These are phyloP conservation scores for Dendrocopos noguchii DNA, from an alignment of 2,113 vertebrate genomes.

Conservation along the genomic window DNA sequence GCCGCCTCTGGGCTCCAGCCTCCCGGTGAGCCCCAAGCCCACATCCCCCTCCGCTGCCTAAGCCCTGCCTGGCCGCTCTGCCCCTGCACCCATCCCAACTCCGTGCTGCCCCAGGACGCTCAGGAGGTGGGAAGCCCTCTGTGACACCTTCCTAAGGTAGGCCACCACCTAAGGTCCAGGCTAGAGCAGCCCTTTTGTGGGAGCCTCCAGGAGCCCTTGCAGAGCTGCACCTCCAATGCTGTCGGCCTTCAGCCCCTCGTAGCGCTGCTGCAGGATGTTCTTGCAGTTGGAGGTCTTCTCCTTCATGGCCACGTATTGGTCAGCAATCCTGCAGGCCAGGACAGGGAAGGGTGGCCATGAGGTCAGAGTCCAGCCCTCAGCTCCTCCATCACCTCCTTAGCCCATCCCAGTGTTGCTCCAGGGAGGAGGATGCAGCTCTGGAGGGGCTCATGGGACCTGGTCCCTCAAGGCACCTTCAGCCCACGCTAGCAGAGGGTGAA, in stretches of 20 bases:
- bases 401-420: fast-evolving
- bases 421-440: background rate
- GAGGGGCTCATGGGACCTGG: background rate
- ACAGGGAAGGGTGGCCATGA: background rate
- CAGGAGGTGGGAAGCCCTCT: background rate
- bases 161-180: background rate
- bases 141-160: background rate
- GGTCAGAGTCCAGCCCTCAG: background rate
- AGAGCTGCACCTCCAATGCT: slow-evolving; percentile 66
- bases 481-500: fast-evolving
- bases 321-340: slow-evolving; percentile 76
- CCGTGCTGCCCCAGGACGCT: background rate
- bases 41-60: fast-evolving
- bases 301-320: slow-evolving; percentile 79
- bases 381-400: fast-evolving
- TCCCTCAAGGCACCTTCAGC: background rate
- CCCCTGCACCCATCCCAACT: background rate
- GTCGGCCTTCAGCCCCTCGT: slow-evolving; percentile 82
- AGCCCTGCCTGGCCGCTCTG: background rate
- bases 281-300: slow-evolving; percentile 84
- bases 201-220: background rate
- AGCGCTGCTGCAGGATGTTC: slow-evolving; percentile 76
- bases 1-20: background rate
- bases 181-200: background rate
- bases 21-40: background rate